Evolutionary conservation across 2,888 invertebrate genomes (phyloP), one percentile per base, ranked within the genome.

Genomic region (Phaonia tiefii): DNA sequence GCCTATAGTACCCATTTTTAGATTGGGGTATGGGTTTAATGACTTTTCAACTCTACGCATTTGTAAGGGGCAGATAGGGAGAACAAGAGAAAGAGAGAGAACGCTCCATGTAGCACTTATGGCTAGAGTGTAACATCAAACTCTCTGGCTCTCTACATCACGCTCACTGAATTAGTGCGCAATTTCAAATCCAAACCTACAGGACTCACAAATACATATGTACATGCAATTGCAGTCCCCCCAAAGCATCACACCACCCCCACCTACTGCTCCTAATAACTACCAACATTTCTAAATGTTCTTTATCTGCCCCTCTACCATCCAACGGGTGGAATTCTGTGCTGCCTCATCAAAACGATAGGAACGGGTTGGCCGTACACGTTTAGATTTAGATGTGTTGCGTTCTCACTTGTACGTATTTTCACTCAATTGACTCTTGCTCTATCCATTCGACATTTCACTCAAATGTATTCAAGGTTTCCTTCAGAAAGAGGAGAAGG

Each of bases 111-210:
- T 60, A 31, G 17, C 56, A 13, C 39, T 25, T 20, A 42, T 4
- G 4, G 22, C 42, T 63, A 42, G 63, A 63, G 63, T 5, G 42
- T 37, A 63, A 42, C 10, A 22, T 11, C 56, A 42, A 31, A 8
- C 25, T 44, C 22, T 54, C 26, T 42, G 0, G n/a, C 22, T 31
- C 60, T 58, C 60, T 65, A 31, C 31, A 31, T 5, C 31, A 3
- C 31, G 0, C 39, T 46, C 66, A 49, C 22, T 20, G 85, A 85
- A 87, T 85, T 87, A 87, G 88, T 88, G 88, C 89, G 88, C 89
- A 88, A 86, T 88, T 84, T 87, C 87, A 87, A 88, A 88, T 86
- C 82, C 80, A 60, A 44, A 46, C 39, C 69, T 37, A 77, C 42
- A 25, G 8, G 49, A 26, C 69, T 75, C 71, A 72, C 39, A 66